Evolutionary conservation across 2,797 vertebrate genomes (phyloP).

Genomic region (Siniperca obscura): DNA sequence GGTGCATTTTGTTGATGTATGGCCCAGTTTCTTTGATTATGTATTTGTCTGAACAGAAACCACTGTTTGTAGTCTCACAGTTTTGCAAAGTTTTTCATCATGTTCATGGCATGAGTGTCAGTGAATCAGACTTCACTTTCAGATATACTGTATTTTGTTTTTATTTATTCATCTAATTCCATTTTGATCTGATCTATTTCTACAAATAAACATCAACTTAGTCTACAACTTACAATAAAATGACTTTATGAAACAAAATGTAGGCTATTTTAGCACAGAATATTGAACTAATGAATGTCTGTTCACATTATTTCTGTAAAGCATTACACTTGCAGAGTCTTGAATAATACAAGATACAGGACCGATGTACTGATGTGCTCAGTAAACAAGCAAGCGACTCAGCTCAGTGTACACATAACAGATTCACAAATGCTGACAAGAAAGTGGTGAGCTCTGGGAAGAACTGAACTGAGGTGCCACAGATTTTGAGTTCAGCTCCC

Average conservation of each 20-base stretch:
- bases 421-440: constrained; percentile 30
- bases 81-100: neutral
- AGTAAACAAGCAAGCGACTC: constrained; percentile 56
- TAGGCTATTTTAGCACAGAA: neutral
- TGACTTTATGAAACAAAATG: constrained; percentile 8
- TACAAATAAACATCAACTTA: neutral
- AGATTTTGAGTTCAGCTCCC: constrained; percentile 47
- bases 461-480: constrained; percentile 34
- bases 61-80: neutral
- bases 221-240: neutral
- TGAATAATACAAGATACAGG: constrained; percentile 38
- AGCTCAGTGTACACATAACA: constrained; percentile 22
- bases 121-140: constrained; percentile 1
- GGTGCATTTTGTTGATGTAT: neutral
- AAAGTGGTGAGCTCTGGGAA: constrained; percentile 31
- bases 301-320: constrained; percentile 27
- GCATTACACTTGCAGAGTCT: constrained; percentile 30
- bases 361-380: constrained; percentile 11
- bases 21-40: constrained; percentile 1
- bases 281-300: constrained; percentile 16
- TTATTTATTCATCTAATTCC: neutral
- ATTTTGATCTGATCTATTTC: neutral
- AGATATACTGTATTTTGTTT: constrained; percentile 6
- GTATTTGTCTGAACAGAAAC: constrained; percentile 21
- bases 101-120: neutral